Conservation (phyloP, 1,140 invertebrate genomes). For the Meloidogyne exigua region DNA sequence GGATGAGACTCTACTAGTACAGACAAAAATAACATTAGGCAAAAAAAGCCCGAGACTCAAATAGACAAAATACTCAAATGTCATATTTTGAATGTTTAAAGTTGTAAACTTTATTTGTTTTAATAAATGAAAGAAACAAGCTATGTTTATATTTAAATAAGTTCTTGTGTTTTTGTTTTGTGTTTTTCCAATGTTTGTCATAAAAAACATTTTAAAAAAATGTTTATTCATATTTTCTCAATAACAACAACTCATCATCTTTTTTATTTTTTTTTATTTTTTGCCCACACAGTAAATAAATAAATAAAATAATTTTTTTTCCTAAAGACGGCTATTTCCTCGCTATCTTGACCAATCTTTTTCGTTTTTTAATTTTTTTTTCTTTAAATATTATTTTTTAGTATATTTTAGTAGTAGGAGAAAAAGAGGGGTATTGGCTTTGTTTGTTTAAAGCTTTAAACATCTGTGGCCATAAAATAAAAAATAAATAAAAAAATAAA, state of each 20-base stretch:
- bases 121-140: no score
- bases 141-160: background rate
- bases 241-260: background rate
- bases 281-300: conserved; percentile 4
- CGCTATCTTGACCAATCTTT: background rate
- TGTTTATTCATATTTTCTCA: background rate
- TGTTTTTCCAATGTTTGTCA: background rate
- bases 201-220: background rate
- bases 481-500: background rate
- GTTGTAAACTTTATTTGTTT: no score
- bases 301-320: background rate
- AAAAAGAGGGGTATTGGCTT: background rate
- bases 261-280: background rate
- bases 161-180: no score
- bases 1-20: no score
- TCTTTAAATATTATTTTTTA: background rate
- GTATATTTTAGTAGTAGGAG: background rate
- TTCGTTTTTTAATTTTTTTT: background rate
- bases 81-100: background rate
- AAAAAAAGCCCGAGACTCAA: no score
- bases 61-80: background rate
- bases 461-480: conserved; percentile 2
- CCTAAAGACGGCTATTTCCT: background rate
- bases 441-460: conserved; percentile 4
- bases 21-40: no score